phyloP scores from a whole-genome alignment of 2,113 vertebrate species.

The Hyperopisus bebe region DNA sequence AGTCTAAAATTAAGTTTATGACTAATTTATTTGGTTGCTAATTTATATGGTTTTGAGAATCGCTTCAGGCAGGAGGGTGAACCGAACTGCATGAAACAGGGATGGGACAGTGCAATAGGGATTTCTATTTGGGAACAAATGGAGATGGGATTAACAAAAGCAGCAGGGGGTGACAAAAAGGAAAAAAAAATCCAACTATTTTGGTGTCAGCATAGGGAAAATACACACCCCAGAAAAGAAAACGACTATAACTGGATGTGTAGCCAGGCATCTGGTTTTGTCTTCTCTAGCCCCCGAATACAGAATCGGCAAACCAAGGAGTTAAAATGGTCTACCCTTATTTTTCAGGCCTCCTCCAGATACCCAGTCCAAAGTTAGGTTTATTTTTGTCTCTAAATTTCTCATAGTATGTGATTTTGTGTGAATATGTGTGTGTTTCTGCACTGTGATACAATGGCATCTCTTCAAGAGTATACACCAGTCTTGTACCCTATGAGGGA shows the following conservation, averaged over 20 bases:
- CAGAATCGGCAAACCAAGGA: neutral
- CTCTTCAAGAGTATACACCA: neutral
- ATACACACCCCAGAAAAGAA: neutral
- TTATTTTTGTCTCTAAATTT: neutral
- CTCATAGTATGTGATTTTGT: neutral
- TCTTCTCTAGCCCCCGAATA: neutral
- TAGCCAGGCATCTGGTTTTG: neutral
- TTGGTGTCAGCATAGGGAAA: neutral
- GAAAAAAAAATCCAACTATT: neutral
- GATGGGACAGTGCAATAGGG: neutral
- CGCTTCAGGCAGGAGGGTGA: neutral
- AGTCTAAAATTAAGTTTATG: neutral
- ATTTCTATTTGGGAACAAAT: neutral
- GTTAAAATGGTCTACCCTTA: neutral
- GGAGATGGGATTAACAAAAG: neutral
- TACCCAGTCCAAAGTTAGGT: neutral
- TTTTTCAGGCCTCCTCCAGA: neutral
- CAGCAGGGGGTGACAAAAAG: neutral
- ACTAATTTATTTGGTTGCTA: neutral
- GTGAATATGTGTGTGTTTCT: neutral
- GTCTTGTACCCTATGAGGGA: neutral
- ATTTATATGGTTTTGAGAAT: conserved; percentile 6
- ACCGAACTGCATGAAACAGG: neutral
- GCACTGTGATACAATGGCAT: neutral
- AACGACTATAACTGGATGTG: neutral